Base-by-base conservation (phyloP, 2,888 invertebrate genomes). In the Apeira syringaria region DNA sequence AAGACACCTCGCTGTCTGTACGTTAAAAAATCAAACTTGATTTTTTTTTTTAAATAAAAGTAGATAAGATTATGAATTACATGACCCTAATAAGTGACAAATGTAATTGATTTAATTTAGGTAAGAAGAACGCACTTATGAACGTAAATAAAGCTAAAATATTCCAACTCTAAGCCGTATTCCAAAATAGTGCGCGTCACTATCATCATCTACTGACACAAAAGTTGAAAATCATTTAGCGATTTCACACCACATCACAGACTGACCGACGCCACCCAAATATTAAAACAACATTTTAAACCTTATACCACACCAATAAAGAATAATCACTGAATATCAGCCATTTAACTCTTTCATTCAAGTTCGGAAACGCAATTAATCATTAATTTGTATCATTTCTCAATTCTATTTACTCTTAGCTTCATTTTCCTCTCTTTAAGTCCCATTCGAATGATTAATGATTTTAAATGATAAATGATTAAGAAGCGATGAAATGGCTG, bases 371-470 rank as follows among this genome's bases (percentile, higher is more conserved):
- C 61, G 74, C 69, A 83, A 87, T 87, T 85, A 79, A 87, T 87
- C 87, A 68, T 83, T 75, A 82, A 88, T 87, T n/a, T 86, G 82
- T 83, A 81, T 81, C 83, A 85, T 85, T 84, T 81, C 73, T 62
- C 53, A 65, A 69, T 74, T 74, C 68, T 82, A 81, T 87, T 86
- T 85, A 85, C 84, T 83, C 76, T 68, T 77, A 80, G 81, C 75
- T 85, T 87, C 87, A 87, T 89, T 85, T 88, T 88, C 83, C 85
- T 87, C 84, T 80, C 82, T 88, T 87, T 86, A 88, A 87, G 83
- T 85, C 87, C 86, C 85, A 86, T 89, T 89, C 77, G 53, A 70
- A 77, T 87, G 88, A 88, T 88, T 76, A 75, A 88, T 86, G 82
- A 74, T 11, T 22, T n/a, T 70, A 48, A 57, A 72, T 86, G 86